Evolutionary conservation across 1,140 invertebrate genomes (phyloP), one percentile per base, ranked within the genome.

Genomic region (Arctopsyche grandis): DNA sequence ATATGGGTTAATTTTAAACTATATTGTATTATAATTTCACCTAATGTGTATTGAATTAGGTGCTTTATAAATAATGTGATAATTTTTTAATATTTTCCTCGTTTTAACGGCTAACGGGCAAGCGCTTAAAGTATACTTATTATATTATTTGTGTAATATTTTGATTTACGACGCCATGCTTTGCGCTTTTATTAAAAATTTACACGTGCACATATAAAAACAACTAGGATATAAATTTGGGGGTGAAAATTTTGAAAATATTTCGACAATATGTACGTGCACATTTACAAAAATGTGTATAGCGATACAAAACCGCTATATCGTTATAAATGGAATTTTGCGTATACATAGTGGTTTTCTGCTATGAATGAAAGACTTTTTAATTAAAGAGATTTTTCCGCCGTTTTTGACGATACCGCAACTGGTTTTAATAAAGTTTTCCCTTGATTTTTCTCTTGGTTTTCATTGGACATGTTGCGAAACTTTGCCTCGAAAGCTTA

Each of bases 381-480:
- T 60, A 60, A 60, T 60, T 60, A 60, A 60, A 60, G 21, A 21
- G 21, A 21, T 19, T 60, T 60, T 60, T 60, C 21, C 52, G 52
- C 0, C 7, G 7, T 10, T 60, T 60, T 19, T 21, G 56, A 60
- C 19, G 56, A 60, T 16, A 60, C 21, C 56, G 56, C 56, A 60
- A 19, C 16, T 19, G 21, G 29, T 38, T 60, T 60, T 19, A 19
- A 60, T 19, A 19, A 60, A 60, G 16, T 21, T 60, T 60, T 19
- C 56, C 1, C 21, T 60, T 60, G 56, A 60, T 60, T 60, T 60
- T 60, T 19, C 9, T 38, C 29, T 4, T 38, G 29, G 29, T 38
- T 38, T n/a, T 38, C 29, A 7, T 4, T 38, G 29, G 1, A 38
- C 29, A 7, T 38, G 29, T 7, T 38, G 1, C 7, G 29, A 1